Base-by-base conservation (phyloP, 2,797 vertebrate genomes). In the Acipenser oxyrinchus region DNA sequence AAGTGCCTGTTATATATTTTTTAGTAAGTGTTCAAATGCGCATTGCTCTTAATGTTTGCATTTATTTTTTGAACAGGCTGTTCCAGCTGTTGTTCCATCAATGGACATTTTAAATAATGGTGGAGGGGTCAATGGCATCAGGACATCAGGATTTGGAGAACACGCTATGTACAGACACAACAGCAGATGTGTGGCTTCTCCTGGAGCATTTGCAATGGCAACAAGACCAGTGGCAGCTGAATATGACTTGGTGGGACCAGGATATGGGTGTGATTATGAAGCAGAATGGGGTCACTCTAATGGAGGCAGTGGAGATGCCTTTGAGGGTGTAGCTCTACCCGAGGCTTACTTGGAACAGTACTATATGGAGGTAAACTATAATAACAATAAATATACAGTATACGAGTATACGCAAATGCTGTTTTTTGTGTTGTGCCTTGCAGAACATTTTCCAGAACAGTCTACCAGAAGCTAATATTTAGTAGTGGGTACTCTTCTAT, bases 361-460 rank as follows among this genome's bases (percentile, higher is more conserved):
- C 74, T 76, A 67, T 12, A 62, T 72, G 12, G 71, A 78, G 74
- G 82, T 82, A 57, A 64, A 23, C 10, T 10, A 3, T 48, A 11
- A 62, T n/a, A 8, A 37, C 5, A 6, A 3, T 2, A 5, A 1
- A 1, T 51, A 12, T 51, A 6, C 8, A 8, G 7, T 10, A 10
- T 18, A 18, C 2, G 18, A 8, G 7, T 10, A 10, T 18, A 18
- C 2, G 18, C 18, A 18, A 18, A 58, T 58, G 12, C 55, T 58
- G 55, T 6, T 18, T 18, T 18, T 18, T 37, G 37, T 37, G 5
- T 37, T 37, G 37, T 37, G 37, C 5, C 37, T 5, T 37, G 37
- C 3, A 37, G 37, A 37, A 37, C 37, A 37, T 37, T 37, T 37
- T 37, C 37, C 37, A 37, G 37, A 37, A 37, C 37, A 37, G 37